Evolutionary conservation across 1,140 invertebrate genomes (phyloP).

Genomic region (Anastatus disparis): DNA sequence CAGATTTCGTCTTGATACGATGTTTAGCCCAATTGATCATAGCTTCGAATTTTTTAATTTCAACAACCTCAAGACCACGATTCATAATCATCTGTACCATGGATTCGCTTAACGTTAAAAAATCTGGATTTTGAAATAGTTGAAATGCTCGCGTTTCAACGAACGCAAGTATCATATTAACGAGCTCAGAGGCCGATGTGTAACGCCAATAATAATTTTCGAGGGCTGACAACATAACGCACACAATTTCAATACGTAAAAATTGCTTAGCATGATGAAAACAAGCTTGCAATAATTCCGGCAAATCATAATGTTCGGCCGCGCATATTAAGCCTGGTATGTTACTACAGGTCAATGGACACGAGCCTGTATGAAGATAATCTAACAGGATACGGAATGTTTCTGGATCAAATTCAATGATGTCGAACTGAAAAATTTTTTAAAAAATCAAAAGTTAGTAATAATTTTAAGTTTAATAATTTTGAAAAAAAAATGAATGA

Average conservation of each 20-base stretch:
- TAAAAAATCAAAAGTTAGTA: too few relatives aligned
- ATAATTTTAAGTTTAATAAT: too few relatives aligned
- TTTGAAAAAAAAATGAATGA: too few relatives aligned
- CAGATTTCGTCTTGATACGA: constrained; percentile 79
- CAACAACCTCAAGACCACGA: constrained; percentile 84
- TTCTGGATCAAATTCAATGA: constrained; percentile 94
- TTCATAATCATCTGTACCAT: constrained; percentile 97
- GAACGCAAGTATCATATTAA: constrained; percentile 93
- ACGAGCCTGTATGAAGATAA: constrained; percentile 92
- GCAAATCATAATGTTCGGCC: constrained; percentile 93
- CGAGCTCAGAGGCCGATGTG: constrained; percentile 90
- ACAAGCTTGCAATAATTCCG: constrained; percentile 91
- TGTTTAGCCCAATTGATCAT: constrained; percentile 91
- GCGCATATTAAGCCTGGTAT: constrained; percentile 93
- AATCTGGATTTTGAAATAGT: constrained; percentile 85
- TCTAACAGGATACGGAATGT: constrained; percentile 91
- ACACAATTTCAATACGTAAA: constrained; percentile 89
- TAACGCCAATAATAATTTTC: constrained; percentile 97
- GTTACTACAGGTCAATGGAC: constrained; percentile 89
- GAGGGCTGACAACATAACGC: constrained; percentile 89
- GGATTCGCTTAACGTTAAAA: constrained; percentile 88
- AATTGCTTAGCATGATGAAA: constrained; percentile 96
- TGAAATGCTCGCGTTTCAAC: constrained; percentile 86
- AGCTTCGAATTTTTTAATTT: constrained; percentile 93
- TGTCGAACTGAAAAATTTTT: constrained; percentile 83